These are phyloP conservation scores for Pseudotriccus pelzelni DNA, from an alignment of 2,797 vertebrate genomes.

Conservation along the genomic window DNA sequence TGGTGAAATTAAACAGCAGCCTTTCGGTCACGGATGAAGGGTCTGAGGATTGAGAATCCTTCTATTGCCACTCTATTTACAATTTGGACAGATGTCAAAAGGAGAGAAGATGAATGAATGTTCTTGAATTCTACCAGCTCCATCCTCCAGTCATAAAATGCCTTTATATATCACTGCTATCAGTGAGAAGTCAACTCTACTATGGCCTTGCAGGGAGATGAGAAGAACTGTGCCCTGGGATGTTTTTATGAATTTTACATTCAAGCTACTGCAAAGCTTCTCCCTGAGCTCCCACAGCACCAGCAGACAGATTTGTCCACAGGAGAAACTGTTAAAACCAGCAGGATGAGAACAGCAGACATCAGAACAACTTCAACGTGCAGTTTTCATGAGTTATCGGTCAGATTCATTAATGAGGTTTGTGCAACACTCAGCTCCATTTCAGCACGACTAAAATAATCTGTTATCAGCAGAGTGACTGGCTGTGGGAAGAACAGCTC, in stretches of 20 bases:
- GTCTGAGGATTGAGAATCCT: background rate
- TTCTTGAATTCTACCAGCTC: background rate
- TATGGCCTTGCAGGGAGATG: background rate
- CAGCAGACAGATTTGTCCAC: background rate
- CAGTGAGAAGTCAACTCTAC: background rate
- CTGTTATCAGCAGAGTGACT: background rate
- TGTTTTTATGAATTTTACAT: background rate
- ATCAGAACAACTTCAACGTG: background rate
- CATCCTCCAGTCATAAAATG: background rate
- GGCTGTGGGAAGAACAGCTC: background rate
- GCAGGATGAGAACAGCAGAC: background rate
- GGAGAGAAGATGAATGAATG: background rate
- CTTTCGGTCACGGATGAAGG: background rate
- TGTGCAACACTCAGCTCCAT: background rate
- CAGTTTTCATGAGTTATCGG: background rate
- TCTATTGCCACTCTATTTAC: background rate
- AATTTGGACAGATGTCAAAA: background rate
- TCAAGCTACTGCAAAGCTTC: background rate
- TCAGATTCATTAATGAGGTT: background rate
- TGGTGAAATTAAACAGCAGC: background rate
- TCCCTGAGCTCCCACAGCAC: background rate
- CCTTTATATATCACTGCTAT: background rate
- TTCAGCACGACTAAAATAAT: background rate
- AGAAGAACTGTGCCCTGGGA: background rate
- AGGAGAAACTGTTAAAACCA: background rate